A percentile compares a stretch with the other conserved stretches of the same genome.
phyloP scores from a whole-genome alignment of 2,888 invertebrate genomes.

The Eretmocerus hayati region DNA sequence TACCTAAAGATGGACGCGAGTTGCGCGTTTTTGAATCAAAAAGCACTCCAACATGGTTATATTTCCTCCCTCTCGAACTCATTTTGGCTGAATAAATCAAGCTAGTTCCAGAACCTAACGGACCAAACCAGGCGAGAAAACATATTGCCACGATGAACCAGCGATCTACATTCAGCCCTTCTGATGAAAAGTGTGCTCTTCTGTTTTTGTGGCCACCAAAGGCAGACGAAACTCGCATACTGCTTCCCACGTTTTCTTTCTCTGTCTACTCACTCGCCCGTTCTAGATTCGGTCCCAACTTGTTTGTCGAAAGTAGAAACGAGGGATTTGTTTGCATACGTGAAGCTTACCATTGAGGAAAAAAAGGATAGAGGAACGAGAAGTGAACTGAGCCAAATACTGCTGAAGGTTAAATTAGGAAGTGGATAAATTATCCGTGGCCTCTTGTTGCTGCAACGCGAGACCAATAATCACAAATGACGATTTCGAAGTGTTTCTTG shows the following conservation, averaged over 20 bases:
- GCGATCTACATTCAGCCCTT: constrained; percentile 2
- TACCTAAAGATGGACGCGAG: no score
- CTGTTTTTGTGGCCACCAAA: no score
- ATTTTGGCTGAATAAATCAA: constrained; percentile 20
- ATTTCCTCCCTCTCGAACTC: constrained; percentile 16
- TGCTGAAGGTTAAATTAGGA: no score
- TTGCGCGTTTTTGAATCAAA: constrained; percentile 12
- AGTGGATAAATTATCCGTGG: no score
- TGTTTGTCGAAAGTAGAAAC: constrained; percentile 8
- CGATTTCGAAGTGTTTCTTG: no score
- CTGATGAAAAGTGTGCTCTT: constrained; percentile 10
- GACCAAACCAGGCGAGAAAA: constrained; percentile 13
- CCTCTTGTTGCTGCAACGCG: no score
- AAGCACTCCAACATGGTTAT: constrained; percentile 15
- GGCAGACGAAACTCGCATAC: no score
- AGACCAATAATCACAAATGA: no score
- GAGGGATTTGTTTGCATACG: background rate
- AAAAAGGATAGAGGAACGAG: background rate
- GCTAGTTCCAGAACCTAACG: no score
- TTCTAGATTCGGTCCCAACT: no score
- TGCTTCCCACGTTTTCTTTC: background rate
- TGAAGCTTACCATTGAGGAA: constrained; percentile 1
- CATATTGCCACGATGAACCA: constrained; percentile 18
- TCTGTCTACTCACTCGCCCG: background rate
- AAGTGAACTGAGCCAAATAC: background rate